Evolutionary conservation across 2,888 invertebrate species (phyloP), one percentile per base, ranked within the genome.

Genomic region (Drosophila vallismaia): DNA sequence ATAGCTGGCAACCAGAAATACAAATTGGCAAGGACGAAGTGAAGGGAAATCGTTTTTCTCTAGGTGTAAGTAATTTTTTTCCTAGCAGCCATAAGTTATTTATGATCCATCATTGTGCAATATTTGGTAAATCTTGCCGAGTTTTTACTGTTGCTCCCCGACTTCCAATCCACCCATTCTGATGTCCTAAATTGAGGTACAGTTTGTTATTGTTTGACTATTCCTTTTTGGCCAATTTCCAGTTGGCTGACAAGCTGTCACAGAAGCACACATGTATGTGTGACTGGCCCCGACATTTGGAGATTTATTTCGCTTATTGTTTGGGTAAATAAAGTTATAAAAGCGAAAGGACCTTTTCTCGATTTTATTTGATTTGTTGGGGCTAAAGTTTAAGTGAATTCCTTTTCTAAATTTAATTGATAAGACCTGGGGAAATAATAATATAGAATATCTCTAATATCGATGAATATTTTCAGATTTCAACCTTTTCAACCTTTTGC

Each of bases 51-150:
- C 19, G 2, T 19, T 19, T 54, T 66, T 45, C 29, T 57, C 40
- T 10, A 4, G 14, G 67, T 29, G 46, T 29, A 33, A 28, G 36
- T 56, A 38, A 44, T 38, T 74, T 50, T 46, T 52, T 50, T 46
- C 69, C 58, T 81, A 63, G 80, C 88, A 76, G 74, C 76, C 82
- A 85, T 88, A 89, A 88, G 90, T 86, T 88, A 88, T 89, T 89
- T 89, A 89, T 89, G 90, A 89, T 89, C 90, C 89, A 90, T 89
- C 90, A 89, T 89, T 88, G 85, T 76, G 85, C 88, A 81, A 85
- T 85, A 85, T 88, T 84, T 85, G 85, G 85, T 81, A 71, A 88
- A 75, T 88, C 85, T 82, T 88, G 81, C 74, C 75, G 80, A 79
- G 72, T 80, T 84, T 85, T 87, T 86, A 82, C 83, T 73, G 75